Evolutionary conservation across 35 echinoderm and acorn worm genomes (phyloP).

Genomic region (Chiridota heheva): DNA sequence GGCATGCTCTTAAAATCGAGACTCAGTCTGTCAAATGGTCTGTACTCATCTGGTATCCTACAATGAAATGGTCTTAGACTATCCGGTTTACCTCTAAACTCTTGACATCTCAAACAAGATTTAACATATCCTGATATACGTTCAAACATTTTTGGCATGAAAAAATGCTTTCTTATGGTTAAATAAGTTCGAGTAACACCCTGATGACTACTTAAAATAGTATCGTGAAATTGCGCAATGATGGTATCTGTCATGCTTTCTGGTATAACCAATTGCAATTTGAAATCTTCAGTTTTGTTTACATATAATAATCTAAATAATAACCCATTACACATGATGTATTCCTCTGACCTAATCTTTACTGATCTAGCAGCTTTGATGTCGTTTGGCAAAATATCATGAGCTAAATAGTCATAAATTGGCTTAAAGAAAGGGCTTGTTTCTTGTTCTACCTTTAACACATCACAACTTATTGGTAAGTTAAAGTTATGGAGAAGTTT

Average conservation of each 20-base stretch:
- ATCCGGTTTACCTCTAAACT: slow-evolving; percentile 9
- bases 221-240: slow-evolving; percentile 10
- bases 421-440: too few relatives aligned
- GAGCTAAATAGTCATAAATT: slow-evolving; percentile 10
- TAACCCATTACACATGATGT: not conserved
- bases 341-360: not conserved
- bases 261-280: too few relatives aligned
- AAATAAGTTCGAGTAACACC: slow-evolving; percentile 13
- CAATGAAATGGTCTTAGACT: too few relatives aligned
- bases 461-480: not conserved
- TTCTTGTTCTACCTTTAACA: not conserved
- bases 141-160: slow-evolving; percentile 29
- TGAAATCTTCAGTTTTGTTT: slow-evolving; percentile 3
- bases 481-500: not conserved
- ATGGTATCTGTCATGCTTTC: too few relatives aligned
- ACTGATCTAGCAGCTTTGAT: not conserved
- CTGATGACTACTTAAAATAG: slow-evolving; percentile 24
- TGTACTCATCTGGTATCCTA: slow-evolving; percentile 26
- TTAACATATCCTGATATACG: slow-evolving; percentile 12
- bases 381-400: slow-evolving; percentile 7
- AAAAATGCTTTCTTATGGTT: slow-evolving; percentile 7
- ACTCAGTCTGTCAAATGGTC: slow-evolving; percentile 34
- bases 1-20: slow-evolving; percentile 43
- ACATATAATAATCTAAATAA: not conserved
- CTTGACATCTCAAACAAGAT: slow-evolving; percentile 19